phyloP scores from a whole-genome alignment of 2,113 vertebrate genomes.

The Ceuthmochares aereus region DNA sequence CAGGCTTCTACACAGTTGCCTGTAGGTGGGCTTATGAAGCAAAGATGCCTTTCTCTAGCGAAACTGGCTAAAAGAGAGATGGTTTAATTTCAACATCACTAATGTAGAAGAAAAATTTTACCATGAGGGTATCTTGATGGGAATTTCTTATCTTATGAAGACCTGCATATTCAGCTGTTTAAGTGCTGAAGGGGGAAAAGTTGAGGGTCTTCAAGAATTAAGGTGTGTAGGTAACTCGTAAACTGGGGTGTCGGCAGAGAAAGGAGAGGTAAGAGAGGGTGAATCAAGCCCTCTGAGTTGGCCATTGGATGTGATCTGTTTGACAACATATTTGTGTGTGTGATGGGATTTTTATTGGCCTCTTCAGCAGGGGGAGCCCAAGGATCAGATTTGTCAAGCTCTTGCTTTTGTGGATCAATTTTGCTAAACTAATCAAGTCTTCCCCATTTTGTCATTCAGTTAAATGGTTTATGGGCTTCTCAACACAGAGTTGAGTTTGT shows the following conservation, averaged over 20 bases:
- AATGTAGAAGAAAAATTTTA: neutral
- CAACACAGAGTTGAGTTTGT: rapidly evolving
- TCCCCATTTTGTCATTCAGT: neutral
- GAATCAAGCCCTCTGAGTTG: neutral
- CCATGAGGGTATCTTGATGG: neutral
- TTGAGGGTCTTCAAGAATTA: neutral
- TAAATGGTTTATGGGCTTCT: neutral
- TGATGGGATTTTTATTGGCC: neutral
- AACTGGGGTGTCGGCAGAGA: neutral
- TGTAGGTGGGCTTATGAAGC: neutral
- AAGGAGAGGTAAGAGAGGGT: neutral
- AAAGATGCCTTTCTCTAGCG: neutral
- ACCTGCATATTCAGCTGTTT: neutral
- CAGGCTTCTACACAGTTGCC: neutral
- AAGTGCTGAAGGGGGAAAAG: neutral
- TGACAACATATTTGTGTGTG: rapidly evolving
- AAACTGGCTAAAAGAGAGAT: neutral
- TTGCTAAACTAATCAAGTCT: rapidly evolving
- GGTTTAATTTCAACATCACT: neutral
- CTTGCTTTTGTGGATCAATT: rapidly evolving
- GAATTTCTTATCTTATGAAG: neutral
- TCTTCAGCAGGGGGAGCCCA: slow-evolving; percentile 59
- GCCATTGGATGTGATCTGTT: neutral
- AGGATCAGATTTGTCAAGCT: slow-evolving; percentile 26
- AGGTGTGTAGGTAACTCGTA: neutral